phyloP scores from a whole-genome alignment of 2,797 vertebrate genomes.

The Tachyglossus aculeatus region DNA sequence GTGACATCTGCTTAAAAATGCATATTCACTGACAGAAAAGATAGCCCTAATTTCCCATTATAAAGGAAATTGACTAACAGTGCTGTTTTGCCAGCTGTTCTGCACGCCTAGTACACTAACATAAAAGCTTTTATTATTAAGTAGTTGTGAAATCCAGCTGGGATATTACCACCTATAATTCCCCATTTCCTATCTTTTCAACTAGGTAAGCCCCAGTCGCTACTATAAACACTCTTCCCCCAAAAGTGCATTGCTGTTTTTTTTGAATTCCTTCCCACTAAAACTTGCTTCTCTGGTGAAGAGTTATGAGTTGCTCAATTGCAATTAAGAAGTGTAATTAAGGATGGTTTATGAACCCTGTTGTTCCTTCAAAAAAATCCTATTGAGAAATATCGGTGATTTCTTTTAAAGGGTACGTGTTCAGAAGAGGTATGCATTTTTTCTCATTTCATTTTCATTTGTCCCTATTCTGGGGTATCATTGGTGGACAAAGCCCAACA shows the following conservation, averaged over 20 bases:
- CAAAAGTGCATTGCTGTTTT: not conserved
- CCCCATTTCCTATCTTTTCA: slow-evolving; percentile 47
- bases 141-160: slow-evolving; percentile 60
- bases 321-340: slow-evolving; percentile 20
- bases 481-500: not conserved
- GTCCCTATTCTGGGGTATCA: not conserved
- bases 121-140: slow-evolving; percentile 51
- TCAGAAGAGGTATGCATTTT: not conserved
- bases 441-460: not conserved
- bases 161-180: slow-evolving; percentile 58
- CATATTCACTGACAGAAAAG: slow-evolving; percentile 26
- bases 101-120: slow-evolving; percentile 9
- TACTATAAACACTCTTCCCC: slow-evolving; percentile 47
- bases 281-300: slow-evolving; percentile 1
- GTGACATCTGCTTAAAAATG: slow-evolving; percentile 58
- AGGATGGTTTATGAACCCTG: slow-evolving; percentile 11
- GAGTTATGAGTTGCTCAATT: not conserved
- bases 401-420: not conserved
- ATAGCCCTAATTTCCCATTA: slow-evolving; percentile 40
- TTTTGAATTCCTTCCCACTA: slow-evolving; percentile 25
- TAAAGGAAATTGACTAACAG: slow-evolving; percentile 39
- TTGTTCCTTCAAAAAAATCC: not conserved
- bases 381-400: not conserved
- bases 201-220: slow-evolving; percentile 49
- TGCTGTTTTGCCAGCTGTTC: slow-evolving; percentile 67